Conservation (phyloP, 2,797 vertebrate species). For the Synaphobranchus kaupii region DNA sequence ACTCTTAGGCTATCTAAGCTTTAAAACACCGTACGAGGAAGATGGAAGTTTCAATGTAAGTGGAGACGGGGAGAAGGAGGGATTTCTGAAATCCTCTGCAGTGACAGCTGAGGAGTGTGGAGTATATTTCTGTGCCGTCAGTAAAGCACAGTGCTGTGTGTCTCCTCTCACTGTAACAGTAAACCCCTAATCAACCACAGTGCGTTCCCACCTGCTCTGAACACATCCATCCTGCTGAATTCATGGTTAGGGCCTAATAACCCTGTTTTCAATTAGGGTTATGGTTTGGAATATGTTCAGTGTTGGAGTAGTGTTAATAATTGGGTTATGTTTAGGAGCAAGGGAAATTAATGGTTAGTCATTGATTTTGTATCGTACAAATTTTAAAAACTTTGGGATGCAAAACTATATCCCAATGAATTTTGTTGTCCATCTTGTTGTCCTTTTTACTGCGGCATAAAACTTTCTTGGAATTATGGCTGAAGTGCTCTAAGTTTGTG, state of each 20-base stretch:
- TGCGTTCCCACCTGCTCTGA: neutral
- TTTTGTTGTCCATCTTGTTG: no score
- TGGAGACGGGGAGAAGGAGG: conserved; percentile 18
- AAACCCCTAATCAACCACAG: conserved; percentile 24
- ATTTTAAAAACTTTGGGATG: no score
- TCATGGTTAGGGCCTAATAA: neutral
- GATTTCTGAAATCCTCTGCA: neutral
- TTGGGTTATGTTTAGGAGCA: no score
- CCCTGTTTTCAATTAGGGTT: neutral
- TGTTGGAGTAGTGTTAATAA: no score
- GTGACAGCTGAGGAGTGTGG: conserved; percentile 25
- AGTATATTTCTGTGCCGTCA: conserved; percentile 39
- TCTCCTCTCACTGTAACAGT: neutral
- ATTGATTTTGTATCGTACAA: no score
- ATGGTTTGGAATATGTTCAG: no score
- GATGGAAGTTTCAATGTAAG: neutral
- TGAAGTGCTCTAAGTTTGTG: no score
- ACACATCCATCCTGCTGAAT: neutral
- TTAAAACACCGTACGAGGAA: neutral
- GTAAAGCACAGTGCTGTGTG: conserved; percentile 35
- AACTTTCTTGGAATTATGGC: no score
- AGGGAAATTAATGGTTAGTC: no score
- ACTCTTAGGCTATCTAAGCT: conserved; percentile 1
- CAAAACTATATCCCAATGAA: no score
- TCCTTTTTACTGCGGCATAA: no score